These are phyloP conservation scores for Pontoporia blainvillei DNA, from an alignment of 2,113 vertebrate genomes.

Conservation along the genomic window DNA sequence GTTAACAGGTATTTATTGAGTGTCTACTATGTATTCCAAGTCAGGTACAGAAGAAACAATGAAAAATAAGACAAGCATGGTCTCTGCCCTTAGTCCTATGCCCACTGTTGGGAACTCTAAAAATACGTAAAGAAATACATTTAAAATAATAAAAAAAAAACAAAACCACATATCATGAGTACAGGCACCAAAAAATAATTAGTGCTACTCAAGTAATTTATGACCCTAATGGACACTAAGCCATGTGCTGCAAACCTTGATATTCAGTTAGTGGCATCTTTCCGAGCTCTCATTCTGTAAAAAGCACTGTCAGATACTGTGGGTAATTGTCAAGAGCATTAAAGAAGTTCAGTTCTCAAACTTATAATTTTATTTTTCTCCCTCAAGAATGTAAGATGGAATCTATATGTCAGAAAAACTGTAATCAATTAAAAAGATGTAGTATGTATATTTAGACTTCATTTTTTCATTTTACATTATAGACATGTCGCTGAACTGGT, in stretches of 20 bases:
- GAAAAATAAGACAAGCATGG: background rate
- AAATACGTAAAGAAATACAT: constrained; percentile 7
- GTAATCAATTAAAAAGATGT: background rate
- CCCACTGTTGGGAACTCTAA: constrained; percentile 2
- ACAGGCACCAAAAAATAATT: constrained; percentile 52
- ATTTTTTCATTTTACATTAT: background rate
- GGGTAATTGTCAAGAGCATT: background rate
- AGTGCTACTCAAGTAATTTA: constrained; percentile 52
- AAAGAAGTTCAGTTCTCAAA: constrained; percentile 8
- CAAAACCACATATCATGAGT: background rate
- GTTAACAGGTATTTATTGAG: background rate
- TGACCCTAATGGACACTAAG: background rate
- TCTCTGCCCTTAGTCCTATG: background rate
- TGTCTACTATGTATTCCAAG: background rate
- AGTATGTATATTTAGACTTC: background rate
- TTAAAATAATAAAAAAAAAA: background rate
- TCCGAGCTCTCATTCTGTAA: background rate
- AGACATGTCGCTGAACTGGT: background rate
- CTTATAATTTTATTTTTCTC: background rate
- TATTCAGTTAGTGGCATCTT: background rate
- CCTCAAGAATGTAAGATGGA: constrained; percentile 4
- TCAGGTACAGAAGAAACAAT: background rate
- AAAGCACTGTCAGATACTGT: background rate
- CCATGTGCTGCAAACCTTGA: background rate
- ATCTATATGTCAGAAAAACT: background rate